Evolutionary conservation across 2,797 vertebrate genomes (phyloP), one percentile per base, ranked within the genome.

Genomic region (Pachyuromys duprasi): DNA sequence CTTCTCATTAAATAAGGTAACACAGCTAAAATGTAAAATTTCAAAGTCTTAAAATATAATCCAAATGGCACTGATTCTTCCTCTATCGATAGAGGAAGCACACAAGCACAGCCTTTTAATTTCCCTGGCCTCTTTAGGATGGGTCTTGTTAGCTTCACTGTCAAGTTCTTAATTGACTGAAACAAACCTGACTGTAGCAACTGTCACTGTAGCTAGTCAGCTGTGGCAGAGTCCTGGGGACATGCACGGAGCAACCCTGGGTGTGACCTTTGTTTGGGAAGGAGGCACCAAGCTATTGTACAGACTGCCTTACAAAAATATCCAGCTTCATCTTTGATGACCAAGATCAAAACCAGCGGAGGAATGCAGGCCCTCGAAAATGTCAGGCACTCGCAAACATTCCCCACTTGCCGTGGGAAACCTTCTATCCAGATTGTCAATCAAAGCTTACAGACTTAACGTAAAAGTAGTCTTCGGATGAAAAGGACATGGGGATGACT

Each of bases 151-250:
- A 89, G 80, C 55, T 70, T 86, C 75, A 53, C 17, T 72, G 33
- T 75, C 78, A 95, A 92, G 20, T 76, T 78, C 92, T 91, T 93
- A 80, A 89, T 86, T 90, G 90, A 94, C 45, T 63, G n/a, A 95
- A 92, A 80, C 36, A 75, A 76, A 69, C 49, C 49, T 36, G 31
- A 36, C 69, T 76, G 94, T 65, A 62, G 86, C 81, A 88, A 78
- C 42, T 62, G 65, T 31, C 36, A 36, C 17, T n/a, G 11, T 42
- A 76, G 57, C 81, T 83, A 65, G 49, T 57, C 7, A n/a, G 20
- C 20, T 31, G 14, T 1, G 17, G 24, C 60, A 72, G 6, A 55
- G 7, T 49, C 18, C 49, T 33, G 1, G 0, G 63, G 55, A 89
- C 60, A 75, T 39, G 57, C 36, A 83, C 87, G 36, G 55, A 76